Evolutionary conservation across 2,888 invertebrate genomes (phyloP).

Genomic region (Lithodes maja): DNA sequence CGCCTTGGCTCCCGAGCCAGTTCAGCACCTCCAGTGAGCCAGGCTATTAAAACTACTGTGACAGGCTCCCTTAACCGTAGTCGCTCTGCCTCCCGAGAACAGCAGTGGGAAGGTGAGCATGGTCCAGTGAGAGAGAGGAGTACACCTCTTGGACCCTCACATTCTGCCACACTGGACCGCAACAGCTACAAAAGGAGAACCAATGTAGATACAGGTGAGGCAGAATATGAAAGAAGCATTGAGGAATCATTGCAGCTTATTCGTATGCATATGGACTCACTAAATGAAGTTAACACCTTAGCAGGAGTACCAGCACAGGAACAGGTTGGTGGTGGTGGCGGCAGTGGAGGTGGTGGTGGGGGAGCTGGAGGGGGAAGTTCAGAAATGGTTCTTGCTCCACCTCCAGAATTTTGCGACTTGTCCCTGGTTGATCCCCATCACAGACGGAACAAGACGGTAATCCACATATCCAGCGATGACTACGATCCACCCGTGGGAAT

Average conservation of each 20-base stretch:
- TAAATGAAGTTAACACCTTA: slow-evolving; percentile 73
- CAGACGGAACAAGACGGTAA: slow-evolving; percentile 72
- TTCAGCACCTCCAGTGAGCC: slow-evolving; percentile 57
- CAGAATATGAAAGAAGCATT: slow-evolving; percentile 73
- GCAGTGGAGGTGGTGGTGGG: slow-evolving; percentile 50
- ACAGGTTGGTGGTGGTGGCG: slow-evolving; percentile 72
- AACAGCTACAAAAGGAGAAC: slow-evolving; percentile 57
- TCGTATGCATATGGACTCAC: slow-evolving; percentile 74
- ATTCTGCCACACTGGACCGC: slow-evolving; percentile 47
- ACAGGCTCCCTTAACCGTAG: slow-evolving; percentile 52
- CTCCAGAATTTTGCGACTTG: slow-evolving; percentile 92
- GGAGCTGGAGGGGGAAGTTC: slow-evolving; percentile 59
- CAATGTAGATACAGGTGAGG: slow-evolving; percentile 57
- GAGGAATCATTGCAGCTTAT: slow-evolving; percentile 74
- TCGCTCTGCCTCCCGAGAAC: slow-evolving; percentile 56
- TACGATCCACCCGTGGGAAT: slow-evolving; percentile 78
- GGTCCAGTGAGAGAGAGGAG: slow-evolving; percentile 56
- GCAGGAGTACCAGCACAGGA: slow-evolving; percentile 74
- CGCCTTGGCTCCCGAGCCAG: slow-evolving; percentile 41
- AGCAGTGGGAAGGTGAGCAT: slow-evolving; percentile 59
- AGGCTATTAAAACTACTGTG: slow-evolving; percentile 35
- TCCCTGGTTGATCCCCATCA: slow-evolving; percentile 74
- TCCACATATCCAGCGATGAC: slow-evolving; percentile 65
- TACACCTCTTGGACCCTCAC: slow-evolving; percentile 45
- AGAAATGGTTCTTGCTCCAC: slow-evolving; percentile 83